These are phyloP conservation scores for Coenobita brevimanus DNA, from an alignment of 1,140 invertebrate genomes.

Conservation along the genomic window DNA sequence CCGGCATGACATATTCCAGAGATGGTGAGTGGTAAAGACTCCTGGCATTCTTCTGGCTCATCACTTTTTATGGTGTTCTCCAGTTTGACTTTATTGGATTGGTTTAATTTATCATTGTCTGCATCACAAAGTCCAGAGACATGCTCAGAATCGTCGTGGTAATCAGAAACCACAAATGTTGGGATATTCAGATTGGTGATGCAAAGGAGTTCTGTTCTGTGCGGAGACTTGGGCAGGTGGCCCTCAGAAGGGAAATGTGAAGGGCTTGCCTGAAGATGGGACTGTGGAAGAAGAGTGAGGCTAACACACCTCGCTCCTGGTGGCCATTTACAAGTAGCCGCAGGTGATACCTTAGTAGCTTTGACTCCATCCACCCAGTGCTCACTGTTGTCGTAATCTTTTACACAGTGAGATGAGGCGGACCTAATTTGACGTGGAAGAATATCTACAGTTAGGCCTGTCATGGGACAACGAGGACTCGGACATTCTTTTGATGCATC, in stretches of 20 bases:
- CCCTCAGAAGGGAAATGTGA: slow-evolving; percentile 30
- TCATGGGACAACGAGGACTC: slow-evolving; percentile 29
- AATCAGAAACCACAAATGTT: not conserved
- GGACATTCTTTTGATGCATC: not conserved
- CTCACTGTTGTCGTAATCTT: slow-evolving; percentile 9
- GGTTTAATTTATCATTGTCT: no score
- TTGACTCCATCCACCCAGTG: not conserved
- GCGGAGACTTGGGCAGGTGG: slow-evolving; percentile 3
- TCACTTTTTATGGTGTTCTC: no score
- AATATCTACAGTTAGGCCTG: no score
- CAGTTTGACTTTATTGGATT: no score
- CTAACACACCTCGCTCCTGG: slow-evolving; percentile 30
- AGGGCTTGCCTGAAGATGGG: slow-evolving; percentile 11
- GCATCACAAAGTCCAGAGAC: not conserved
- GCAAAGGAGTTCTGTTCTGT: slow-evolving; percentile 1
- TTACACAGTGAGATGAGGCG: slow-evolving; percentile 33
- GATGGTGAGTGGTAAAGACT: no score
- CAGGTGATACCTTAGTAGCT: not conserved
- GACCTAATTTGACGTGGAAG: slow-evolving; percentile 33
- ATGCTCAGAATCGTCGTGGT: not conserved
- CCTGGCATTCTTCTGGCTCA: no score
- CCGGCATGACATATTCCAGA: no score
- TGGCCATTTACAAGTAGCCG: not conserved
- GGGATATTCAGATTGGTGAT: no score
- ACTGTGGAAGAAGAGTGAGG: slow-evolving; percentile 19